Base-by-base conservation (phyloP, 2,888 invertebrate species). In the Girardia tigrina region DNA sequence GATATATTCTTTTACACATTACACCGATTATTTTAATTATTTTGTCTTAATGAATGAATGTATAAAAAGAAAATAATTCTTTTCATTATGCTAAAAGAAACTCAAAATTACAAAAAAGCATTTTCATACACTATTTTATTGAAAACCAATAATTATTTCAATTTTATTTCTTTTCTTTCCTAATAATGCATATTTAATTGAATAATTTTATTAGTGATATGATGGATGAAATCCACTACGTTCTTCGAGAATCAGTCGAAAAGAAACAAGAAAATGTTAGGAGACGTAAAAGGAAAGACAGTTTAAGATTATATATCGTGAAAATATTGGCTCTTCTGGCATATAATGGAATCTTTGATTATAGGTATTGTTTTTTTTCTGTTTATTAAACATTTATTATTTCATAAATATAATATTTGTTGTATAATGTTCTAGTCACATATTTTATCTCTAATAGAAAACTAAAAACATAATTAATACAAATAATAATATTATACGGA, bases 261-360 rank as follows among this genome's bases (percentile, higher is more conserved):
- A 88, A 92, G 72, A 97, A 95, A 82, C 94, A 95, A 85, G 97
- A 97, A 83, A 98, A 95, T 83, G 90, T 95, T 87, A 88, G 95
- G 75, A 87, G 97, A 56, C 87, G 94, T 56, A 87, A 93, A 75
- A 88, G 95, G 42, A 88, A 94, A 75, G 98, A 99, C 84, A 91
- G 93, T 14, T 86, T 98, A 73, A 87, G 98, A 70, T 87, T 97
- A 69, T 92, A 95, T 81, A 87, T 99, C 78, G 91, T 94, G 77
- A 89, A 91, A 80, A 90, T 97, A 79, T 87, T 99, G 79, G 91
- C 97, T 76, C 80, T 92, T 77, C 91, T 94, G 78, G 94, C 94
- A 0, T 91, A 92, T 8, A 29, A 83, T 76, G 82, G 80, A 71
- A 80, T 83, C 56, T 83, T 84, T 79, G 80, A 81, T 26, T 81